phyloP scores from a whole-genome alignment of 1,140 invertebrate genomes.

The Maniola jurtina region DNA sequence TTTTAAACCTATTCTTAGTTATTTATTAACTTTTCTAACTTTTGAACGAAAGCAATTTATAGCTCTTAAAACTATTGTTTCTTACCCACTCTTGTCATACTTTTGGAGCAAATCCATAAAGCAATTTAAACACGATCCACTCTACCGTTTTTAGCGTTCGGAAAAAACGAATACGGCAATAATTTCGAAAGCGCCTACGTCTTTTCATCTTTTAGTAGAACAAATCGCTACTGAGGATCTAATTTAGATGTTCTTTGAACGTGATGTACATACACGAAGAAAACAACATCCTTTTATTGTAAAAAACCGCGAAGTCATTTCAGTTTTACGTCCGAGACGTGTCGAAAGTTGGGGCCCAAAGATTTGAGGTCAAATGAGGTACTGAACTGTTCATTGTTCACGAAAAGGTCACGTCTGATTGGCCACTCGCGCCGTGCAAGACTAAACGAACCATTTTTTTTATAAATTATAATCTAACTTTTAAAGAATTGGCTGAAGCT shows the following conservation, averaged over 20 bases:
- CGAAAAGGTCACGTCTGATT: slow-evolving; percentile 61
- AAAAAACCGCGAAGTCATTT: slow-evolving; percentile 29
- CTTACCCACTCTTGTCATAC: too few relatives aligned
- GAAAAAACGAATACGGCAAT: slow-evolving; percentile 2
- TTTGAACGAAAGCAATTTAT: too few relatives aligned
- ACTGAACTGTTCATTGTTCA: slow-evolving; percentile 57
- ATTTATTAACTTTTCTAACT: too few relatives aligned
- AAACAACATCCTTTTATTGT: slow-evolving; percentile 24
- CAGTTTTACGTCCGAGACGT: slow-evolving; percentile 32
- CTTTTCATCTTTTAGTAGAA: slow-evolving; percentile 6
- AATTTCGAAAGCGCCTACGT: neutral
- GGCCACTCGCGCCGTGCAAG: slow-evolving; percentile 38
- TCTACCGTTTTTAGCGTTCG: neutral
- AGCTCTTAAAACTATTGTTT: too few relatives aligned
- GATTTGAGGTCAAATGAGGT: slow-evolving; percentile 46
- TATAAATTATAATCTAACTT: slow-evolving; percentile 9
- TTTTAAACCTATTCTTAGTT: too few relatives aligned
- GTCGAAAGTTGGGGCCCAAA: slow-evolving; percentile 51
- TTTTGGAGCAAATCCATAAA: neutral
- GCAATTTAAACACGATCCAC: neutral
- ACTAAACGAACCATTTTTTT: slow-evolving; percentile 32
- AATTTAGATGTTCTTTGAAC: slow-evolving; percentile 2
- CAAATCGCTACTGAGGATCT: slow-evolving; percentile 5
- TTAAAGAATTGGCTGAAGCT: neutral
- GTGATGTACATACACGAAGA: slow-evolving; percentile 16